These are phyloP conservation scores for Rhimphoctona megacephalus DNA, from an alignment of 2,888 invertebrate genomes.

Conservation along the genomic window DNA sequence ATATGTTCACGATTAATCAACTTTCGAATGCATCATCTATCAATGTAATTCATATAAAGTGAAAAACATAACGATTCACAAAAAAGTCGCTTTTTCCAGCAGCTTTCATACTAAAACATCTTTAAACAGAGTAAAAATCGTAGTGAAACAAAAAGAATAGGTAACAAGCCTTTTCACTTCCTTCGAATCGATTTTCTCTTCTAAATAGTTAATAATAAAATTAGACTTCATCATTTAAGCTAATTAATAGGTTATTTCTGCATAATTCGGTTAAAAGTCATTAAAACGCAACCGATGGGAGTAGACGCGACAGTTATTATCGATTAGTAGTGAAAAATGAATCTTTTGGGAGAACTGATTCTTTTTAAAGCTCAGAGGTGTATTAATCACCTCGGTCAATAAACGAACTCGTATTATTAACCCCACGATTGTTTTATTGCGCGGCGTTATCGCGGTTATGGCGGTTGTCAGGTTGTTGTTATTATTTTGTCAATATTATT, in stretches of 20 bases:
- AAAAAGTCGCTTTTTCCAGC: neutral
- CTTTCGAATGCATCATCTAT: conserved; percentile 4
- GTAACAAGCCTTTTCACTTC: neutral
- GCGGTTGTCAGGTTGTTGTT: neutral
- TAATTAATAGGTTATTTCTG: neutral
- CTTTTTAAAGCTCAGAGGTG: neutral
- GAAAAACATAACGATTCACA: conserved; percentile 5
- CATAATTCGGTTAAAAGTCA: neutral
- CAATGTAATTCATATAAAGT: neutral
- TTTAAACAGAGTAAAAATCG: neutral
- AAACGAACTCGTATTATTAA: neutral
- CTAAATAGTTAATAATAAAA: neutral
- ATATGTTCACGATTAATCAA: conserved; percentile 62
- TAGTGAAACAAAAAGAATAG: neutral
- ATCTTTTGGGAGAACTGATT: neutral
- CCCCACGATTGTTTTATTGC: neutral
- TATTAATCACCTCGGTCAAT: neutral
- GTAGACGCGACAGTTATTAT: neutral
- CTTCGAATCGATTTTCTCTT: neutral
- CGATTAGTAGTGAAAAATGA: neutral
- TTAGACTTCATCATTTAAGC: neutral
- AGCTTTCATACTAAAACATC: neutral
- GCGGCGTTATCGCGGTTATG: neutral
- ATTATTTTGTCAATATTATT: neutral
- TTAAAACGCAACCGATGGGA: neutral